phyloP scores from a whole-genome alignment of 2,888 invertebrate species.

The Clistopyga incitator region DNA sequence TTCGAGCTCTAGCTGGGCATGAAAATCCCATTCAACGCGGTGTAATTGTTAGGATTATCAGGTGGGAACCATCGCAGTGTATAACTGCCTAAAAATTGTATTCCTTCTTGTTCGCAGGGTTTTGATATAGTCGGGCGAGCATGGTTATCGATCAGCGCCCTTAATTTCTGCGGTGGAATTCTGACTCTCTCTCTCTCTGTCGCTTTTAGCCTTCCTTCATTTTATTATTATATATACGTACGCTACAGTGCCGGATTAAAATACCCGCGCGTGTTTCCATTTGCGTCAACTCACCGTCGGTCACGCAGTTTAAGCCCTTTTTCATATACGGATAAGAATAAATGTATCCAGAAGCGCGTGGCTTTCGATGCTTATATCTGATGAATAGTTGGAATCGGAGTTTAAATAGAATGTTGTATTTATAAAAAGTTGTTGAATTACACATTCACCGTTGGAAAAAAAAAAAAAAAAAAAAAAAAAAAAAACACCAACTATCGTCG shows the following conservation, averaged over 20 bases:
- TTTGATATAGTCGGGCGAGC: background rate
- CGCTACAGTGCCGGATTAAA: conserved; percentile 2
- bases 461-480: background rate
- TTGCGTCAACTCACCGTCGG: background rate
- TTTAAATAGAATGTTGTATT: too few relatives aligned
- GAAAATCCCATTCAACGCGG: conserved; percentile 35
- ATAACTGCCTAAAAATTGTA: conserved; percentile 20
- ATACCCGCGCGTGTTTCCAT: background rate
- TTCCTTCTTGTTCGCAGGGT: conserved; percentile 9
- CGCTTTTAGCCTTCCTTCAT: background rate
- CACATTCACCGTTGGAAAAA: background rate
- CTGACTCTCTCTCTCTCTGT: background rate
- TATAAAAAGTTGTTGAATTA: too few relatives aligned
- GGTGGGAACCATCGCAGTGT: conserved; percentile 44
- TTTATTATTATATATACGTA: background rate
- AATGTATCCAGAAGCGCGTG: background rate
- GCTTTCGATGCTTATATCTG: background rate
- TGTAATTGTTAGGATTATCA: conserved; percentile 51
- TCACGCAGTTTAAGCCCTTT: conserved; percentile 10
- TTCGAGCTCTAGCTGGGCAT: background rate
- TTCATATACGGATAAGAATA: background rate
- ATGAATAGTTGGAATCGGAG: too few relatives aligned
- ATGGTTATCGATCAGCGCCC: conserved; percentile 39
- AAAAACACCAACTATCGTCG: too few relatives aligned
- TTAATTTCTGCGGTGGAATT: conserved; percentile 29